Evolutionary conservation across 2,113 vertebrate genomes (phyloP).

Genomic region (Lophotis ruficrista): DNA sequence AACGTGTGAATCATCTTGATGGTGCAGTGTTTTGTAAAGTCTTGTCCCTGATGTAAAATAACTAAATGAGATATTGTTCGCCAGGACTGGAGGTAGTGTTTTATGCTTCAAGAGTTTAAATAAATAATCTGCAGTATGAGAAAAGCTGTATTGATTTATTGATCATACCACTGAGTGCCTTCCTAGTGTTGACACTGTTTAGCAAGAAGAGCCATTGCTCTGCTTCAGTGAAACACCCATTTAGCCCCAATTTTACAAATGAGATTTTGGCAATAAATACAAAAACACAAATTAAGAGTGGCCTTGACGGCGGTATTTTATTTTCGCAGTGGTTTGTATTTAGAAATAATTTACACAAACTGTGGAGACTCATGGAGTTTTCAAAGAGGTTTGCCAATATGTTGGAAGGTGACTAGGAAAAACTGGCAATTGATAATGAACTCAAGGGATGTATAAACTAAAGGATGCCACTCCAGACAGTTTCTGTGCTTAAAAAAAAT

Average conservation of each 20-base stretch:
- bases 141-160: slow-evolving; percentile 50
- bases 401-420: not conserved
- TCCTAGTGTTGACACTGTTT: not conserved
- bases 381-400: slow-evolving; percentile 7
- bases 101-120: slow-evolving; percentile 59
- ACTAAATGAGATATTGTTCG: not conserved
- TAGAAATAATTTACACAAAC: not conserved
- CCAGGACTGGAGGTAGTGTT: not conserved
- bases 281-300: not conserved
- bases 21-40: slow-evolving; percentile 14
- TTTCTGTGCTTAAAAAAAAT: slow-evolving; percentile 47
- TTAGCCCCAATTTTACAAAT: not conserved
- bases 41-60: not conserved
- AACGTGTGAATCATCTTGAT: not conserved
- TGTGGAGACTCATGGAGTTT: not conserved
- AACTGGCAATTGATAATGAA: not conserved
- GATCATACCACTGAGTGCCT: not conserved
- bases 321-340: not conserved
- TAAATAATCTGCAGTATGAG: slow-evolving; percentile 52
- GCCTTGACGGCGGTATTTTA: not conserved
- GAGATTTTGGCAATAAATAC: not conserved
- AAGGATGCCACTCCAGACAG: not conserved
- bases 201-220: not conserved
- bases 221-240: not conserved
- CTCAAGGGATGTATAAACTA: not conserved